phyloP scores from a whole-genome alignment of 2,113 vertebrate species.

The Mastomys coucha region DNA sequence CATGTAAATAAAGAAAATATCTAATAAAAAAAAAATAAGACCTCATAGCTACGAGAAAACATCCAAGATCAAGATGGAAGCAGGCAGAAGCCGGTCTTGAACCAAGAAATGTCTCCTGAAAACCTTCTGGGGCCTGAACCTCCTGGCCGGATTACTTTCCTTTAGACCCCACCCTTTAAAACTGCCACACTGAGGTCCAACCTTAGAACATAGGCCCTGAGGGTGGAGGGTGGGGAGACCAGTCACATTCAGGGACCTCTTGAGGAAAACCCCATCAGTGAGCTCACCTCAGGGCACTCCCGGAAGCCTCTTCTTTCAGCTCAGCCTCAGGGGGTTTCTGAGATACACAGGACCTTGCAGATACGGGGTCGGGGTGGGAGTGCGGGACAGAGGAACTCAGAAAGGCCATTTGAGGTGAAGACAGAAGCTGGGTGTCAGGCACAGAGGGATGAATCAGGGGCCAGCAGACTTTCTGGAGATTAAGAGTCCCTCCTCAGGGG shows the following conservation, averaged over 20 bases:
- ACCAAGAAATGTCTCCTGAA: too few species aligned
- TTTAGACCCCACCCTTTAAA: neutral
- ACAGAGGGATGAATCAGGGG: rapidly evolving
- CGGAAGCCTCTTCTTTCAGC: neutral
- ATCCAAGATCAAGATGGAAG: neutral
- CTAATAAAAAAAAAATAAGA: too few species aligned
- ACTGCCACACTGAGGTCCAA: neutral
- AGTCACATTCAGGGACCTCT: neutral
- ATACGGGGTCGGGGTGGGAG: too few species aligned
- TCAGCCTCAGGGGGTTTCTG: neutral
- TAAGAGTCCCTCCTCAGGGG: neutral
- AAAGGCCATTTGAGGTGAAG: neutral
- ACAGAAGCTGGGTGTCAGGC: neutral
- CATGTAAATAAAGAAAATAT: too few species aligned
- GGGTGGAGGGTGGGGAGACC: too few species aligned
- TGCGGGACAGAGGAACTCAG: neutral
- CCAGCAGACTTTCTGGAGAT: neutral
- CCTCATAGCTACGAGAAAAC: neutral
- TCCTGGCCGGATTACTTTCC: neutral
- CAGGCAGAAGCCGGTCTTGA: neutral
- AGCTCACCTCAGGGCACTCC: neutral
- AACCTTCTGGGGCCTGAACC: neutral
- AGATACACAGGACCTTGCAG: neutral
- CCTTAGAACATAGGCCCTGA: neutral
- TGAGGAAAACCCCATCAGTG: neutral